Conservation (phyloP, 2,797 vertebrate species). For the Poliocrania exsul region DNA sequence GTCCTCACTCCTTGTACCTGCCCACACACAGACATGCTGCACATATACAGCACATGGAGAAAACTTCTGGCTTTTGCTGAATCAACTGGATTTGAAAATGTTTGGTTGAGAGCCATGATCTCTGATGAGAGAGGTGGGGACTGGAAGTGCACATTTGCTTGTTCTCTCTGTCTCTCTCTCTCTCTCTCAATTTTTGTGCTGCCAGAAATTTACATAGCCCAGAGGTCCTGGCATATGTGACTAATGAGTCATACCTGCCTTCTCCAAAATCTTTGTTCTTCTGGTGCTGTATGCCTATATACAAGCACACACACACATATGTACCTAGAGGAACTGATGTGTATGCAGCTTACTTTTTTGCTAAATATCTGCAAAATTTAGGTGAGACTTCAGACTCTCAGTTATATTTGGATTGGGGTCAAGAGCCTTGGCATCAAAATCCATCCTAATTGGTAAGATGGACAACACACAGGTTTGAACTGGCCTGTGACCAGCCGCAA, state of each 20-base stretch:
- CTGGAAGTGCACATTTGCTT: fast-evolving
- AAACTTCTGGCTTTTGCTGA: background rate
- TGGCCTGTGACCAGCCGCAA: background rate
- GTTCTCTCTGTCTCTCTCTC: background rate
- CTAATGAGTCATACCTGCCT: background rate
- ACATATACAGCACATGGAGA: fast-evolving
- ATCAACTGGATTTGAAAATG: background rate
- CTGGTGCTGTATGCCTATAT: background rate
- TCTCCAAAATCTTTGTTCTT: background rate
- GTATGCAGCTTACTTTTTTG: background rate
- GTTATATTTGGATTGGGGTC: background rate
- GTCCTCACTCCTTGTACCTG: background rate
- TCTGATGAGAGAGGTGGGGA: background rate
- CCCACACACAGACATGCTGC: fast-evolving
- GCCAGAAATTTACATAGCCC: background rate
- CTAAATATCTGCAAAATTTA: background rate
- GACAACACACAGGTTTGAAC: background rate
- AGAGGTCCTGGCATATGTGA: fast-evolving
- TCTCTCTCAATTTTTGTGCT: background rate
- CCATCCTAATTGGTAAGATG: background rate
- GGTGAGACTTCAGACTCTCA: background rate
- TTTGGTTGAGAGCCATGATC: fast-evolving
- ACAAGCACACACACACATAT: fast-evolving
- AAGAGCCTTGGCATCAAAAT: background rate
- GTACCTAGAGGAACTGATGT: background rate